Evolutionary conservation across 1,140 invertebrate species (phyloP), one percentile per base, ranked within the genome.

Genomic region (Atta colombica): DNA sequence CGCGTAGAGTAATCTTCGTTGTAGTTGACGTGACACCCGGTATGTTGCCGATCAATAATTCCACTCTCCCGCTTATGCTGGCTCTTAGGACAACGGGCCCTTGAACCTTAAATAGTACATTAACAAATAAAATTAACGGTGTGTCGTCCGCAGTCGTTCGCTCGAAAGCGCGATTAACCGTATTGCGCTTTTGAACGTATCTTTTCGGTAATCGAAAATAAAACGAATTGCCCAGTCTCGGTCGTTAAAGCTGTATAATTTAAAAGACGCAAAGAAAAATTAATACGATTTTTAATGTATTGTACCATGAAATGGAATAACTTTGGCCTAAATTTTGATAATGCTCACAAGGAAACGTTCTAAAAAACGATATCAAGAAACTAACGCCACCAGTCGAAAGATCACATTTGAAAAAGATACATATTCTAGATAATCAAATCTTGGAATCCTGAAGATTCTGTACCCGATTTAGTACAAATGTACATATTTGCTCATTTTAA

Each of bases 111-210:
- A 84, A 84, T 84, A 84, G 69, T 75, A 75, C 80, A 84, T 84
- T 84, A 84, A 84, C 80, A 84, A 84, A 84, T 84, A 84, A 84
- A 84, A 84, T 84, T 84, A 84, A 84, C 80, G 80, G 80, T n/a
- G 39, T 51, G 80, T 84, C 80, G 69, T 61, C 55, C 28, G 69
- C 80, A 84, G 69, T 84, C 80, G 55, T 35, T 35, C 18, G 69
- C n/a, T 60, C 31, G 75, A 45, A 63, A 80, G 51, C n/a, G 65
- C 77, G 31, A 66, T 75, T 84, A 61, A 63, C 35, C 51, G 31
- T 58, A 18, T 25, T 31, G 39, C 68, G 53, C 2, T 51, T 21
- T 14, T 18, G 63, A 49, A 16, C 21, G 39, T 45, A n/a, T 8
- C 68, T 49, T 82, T 82, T 84, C 28, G 69, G 53, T 28, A 25